Evolutionary conservation across 2,888 invertebrate species (phyloP).

Genomic region (Dicycla oo): DNA sequence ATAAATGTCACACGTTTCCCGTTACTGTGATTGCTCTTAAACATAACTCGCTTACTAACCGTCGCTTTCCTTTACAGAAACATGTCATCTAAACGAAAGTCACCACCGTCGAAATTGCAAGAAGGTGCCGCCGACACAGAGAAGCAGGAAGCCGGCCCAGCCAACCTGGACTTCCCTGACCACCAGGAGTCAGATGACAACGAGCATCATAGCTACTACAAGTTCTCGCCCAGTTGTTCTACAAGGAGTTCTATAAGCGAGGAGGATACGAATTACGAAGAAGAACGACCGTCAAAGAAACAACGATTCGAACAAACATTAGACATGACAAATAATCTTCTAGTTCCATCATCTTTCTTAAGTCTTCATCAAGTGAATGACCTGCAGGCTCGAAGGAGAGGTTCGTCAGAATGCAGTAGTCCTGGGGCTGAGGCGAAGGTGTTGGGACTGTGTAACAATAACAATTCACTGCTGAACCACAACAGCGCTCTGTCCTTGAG

Average conservation of each 20-base stretch:
- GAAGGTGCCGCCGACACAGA: conserved; percentile 91
- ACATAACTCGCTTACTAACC: conserved; percentile 23
- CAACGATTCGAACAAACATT: conserved; percentile 90
- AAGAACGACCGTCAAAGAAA: conserved; percentile 91
- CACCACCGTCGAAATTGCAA: conserved; percentile 98
- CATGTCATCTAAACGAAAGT: conserved; percentile 99
- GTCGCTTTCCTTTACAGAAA: conserved; percentile 92
- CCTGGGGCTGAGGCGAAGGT: conserved; percentile 92
- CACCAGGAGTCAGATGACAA: conserved; percentile 84
- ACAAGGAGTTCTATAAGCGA: conserved; percentile 89
- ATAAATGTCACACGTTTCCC: conserved; percentile 30
- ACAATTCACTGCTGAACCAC: conserved; percentile 92
- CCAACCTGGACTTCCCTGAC: conserved; percentile 86
- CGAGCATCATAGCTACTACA: conserved; percentile 85
- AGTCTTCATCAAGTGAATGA: conserved; percentile 91
- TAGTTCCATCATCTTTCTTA: conserved; percentile 88
- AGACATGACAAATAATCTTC: conserved; percentile 91
- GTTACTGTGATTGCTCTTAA: conserved; percentile 30
- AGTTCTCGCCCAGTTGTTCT: conserved; percentile 87
- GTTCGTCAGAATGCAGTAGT: conserved; percentile 94
- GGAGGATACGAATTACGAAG: conserved; percentile 91
- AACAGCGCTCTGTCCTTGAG: conserved; percentile 88
- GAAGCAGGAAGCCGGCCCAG: conserved; percentile 88
- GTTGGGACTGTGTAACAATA: conserved; percentile 92
- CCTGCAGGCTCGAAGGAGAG: conserved; percentile 85